Evolutionary conservation across 23 tunicate species (phyloP).

Genomic region (Ciona savignyi): DNA sequence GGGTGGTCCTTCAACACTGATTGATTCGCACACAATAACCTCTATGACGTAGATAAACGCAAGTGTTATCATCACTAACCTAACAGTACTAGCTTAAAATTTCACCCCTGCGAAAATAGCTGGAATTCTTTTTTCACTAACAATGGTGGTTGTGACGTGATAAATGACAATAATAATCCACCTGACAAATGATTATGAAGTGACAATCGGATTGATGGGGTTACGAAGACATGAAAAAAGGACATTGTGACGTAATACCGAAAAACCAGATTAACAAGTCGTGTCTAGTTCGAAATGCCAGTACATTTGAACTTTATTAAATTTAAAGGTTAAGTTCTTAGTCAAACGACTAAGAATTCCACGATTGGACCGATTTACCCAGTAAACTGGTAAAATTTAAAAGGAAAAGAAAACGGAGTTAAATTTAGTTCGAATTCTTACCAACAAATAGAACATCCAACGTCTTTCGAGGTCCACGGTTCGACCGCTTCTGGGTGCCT

Average conservation of each 20-base stretch:
- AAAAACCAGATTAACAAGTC: neutral
- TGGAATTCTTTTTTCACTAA: neutral
- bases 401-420: too few species aligned
- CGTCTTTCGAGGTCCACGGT: slow-evolving; percentile 24
- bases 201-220: neutral
- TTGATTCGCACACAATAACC: neutral
- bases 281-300: too few species aligned
- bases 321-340: too few species aligned
- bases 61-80: neutral
- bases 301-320: too few species aligned
- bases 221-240: neutral
- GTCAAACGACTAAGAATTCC: too few species aligned
- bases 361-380: too few species aligned
- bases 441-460: slow-evolving; percentile 66
- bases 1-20: neutral
- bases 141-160: neutral
- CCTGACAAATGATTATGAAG: neutral
- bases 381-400: too few species aligned
- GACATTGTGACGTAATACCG: slow-evolving; percentile 1
- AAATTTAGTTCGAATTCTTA: too few species aligned
- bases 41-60: neutral
- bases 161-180: neutral
- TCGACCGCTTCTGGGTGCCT: slow-evolving; percentile 3
- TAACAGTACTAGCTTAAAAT: neutral
- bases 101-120: neutral